Evolutionary conservation across 2,888 invertebrate species (phyloP).

Genomic region (Clunio marinus): DNA sequence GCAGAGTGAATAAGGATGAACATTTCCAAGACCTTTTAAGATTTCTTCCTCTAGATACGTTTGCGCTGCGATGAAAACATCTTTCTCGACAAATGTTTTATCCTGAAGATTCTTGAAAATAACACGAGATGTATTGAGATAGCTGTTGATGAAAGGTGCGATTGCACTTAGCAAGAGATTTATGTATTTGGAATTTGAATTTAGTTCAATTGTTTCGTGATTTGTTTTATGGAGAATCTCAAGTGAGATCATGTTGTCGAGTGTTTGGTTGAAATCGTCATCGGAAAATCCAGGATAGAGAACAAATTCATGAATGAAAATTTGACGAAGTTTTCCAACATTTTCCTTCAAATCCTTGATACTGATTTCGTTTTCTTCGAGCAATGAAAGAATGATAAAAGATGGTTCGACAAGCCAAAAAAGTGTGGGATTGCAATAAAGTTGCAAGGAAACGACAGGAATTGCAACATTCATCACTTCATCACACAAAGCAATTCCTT

Average conservation of each 20-base stretch:
- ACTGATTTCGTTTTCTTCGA: slow-evolving; percentile 39
- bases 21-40: slow-evolving; percentile 46
- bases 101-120: slow-evolving; percentile 49
- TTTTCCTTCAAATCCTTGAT: slow-evolving; percentile 48
- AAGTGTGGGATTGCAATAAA: slow-evolving; percentile 71
- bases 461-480: slow-evolving; percentile 66
- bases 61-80: slow-evolving; percentile 57
- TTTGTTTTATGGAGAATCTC: slow-evolving; percentile 42
- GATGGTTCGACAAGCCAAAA: slow-evolving; percentile 65
- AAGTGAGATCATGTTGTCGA: slow-evolving; percentile 47
- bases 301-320: slow-evolving; percentile 21
- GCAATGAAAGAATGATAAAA: slow-evolving; percentile 54
- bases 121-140: slow-evolving; percentile 55
- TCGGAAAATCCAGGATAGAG: slow-evolving; percentile 13
- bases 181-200: slow-evolving; percentile 52
- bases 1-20: slow-evolving; percentile 71
- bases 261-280: slow-evolving; percentile 52
- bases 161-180: slow-evolving; percentile 56
- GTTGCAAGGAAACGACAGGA: slow-evolving; percentile 66
- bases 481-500: slow-evolving; percentile 61
- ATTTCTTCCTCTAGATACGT: slow-evolving; percentile 56
- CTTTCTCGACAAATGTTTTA: slow-evolving; percentile 52
- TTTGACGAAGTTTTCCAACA: slow-evolving; percentile 45
- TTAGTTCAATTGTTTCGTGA: slow-evolving; percentile 48
- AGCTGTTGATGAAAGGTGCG: slow-evolving; percentile 61